Conservation (phyloP, 1,140 invertebrate genomes). For the Physella acuta region DNA sequence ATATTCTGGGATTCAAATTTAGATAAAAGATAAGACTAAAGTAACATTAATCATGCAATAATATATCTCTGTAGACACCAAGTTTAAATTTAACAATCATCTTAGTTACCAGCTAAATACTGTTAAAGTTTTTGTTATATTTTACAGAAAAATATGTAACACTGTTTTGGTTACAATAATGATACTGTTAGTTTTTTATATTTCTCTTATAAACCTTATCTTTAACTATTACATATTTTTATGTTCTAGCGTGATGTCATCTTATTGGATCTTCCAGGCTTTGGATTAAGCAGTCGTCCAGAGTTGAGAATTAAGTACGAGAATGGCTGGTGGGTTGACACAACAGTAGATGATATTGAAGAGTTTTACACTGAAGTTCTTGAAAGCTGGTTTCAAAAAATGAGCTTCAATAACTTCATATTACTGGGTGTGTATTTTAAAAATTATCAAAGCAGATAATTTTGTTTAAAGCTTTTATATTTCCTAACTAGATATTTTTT, state of each 20-base stretch:
- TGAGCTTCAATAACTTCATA: constrained; percentile 6
- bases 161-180: neutral
- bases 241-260: constrained; percentile 18
- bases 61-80: too few species aligned
- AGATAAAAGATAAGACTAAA: too few species aligned
- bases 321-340: constrained; percentile 21
- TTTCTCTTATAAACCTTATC: neutral
- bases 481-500: neutral
- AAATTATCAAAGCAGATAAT: neutral
- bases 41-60: too few species aligned
- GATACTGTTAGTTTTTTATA: neutral
- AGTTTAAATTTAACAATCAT: too few species aligned
- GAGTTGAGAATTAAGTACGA: constrained; percentile 13
- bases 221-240: neutral
- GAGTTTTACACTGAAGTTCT: constrained; percentile 17
- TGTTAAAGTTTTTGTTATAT: too few species aligned
- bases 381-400: constrained; percentile 18
- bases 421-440: constrained; percentile 10
- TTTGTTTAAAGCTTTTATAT: neutral
- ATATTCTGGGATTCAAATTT: too few species aligned
- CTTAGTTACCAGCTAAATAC: too few species aligned
- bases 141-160: neutral
- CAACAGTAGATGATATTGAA: constrained; percentile 21
- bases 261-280: constrained; percentile 23
- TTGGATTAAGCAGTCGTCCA: constrained; percentile 19